Evolutionary conservation across 2,113 vertebrate species (phyloP).

Genomic region (Indicator indicator): DNA sequence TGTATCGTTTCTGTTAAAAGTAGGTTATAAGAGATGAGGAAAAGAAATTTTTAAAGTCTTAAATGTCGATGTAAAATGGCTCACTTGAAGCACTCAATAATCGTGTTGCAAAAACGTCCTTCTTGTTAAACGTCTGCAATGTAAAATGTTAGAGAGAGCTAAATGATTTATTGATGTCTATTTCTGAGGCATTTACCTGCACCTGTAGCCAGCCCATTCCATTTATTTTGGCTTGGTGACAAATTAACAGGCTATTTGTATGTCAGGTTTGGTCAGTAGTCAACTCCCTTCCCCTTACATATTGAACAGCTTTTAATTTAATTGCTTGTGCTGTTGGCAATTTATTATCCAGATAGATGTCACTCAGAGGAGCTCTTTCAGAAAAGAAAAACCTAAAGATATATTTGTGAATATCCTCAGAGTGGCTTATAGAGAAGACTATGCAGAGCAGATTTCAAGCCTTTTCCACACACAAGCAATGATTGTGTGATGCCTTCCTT

Average conservation of each 20-base stretch:
- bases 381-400: background rate
- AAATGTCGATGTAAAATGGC: background rate
- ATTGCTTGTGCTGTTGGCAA: constrained; percentile 34
- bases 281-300: constrained; percentile 15
- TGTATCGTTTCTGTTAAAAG: background rate
- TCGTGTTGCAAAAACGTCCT: constrained; percentile 3
- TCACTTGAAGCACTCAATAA: background rate
- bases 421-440: background rate
- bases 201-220: constrained; percentile 48
- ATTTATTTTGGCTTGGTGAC: constrained; percentile 59
- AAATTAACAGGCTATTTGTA: constrained; percentile 56
- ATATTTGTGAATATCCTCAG: background rate
- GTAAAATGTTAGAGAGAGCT: background rate
- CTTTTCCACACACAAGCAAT: background rate
- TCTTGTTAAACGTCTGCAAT: constrained; percentile 25
- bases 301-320: constrained; percentile 51
- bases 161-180: constrained; percentile 55
- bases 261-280: constrained; percentile 44
- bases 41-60: background rate
- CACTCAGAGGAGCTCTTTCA: background rate
- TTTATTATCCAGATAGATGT: constrained; percentile 30
- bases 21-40: background rate
- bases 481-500: background rate
- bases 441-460: background rate
- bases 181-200: constrained; percentile 45